Conservation (phyloP, 1,140 invertebrate species). For the Lucilia cuprina region DNA sequence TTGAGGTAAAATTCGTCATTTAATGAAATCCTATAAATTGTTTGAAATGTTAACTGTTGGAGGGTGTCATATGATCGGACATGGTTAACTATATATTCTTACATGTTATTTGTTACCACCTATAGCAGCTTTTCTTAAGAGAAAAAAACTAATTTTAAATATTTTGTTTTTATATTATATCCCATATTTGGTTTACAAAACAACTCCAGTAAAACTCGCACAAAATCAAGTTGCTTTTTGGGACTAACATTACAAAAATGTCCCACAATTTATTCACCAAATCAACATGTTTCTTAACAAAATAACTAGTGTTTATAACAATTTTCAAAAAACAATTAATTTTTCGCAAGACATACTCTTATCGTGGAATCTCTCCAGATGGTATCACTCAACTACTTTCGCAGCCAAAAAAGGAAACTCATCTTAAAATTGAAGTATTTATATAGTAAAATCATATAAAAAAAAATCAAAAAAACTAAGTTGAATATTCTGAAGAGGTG, state of each 20-base stretch:
- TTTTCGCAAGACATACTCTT: not conserved
- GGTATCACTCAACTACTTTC: not conserved
- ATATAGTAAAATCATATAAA: not conserved
- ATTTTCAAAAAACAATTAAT: not conserved
- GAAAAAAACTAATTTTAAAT: too few relatives aligned
- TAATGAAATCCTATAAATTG: too few relatives aligned
- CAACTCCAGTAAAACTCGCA: not conserved
- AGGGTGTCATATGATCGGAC: too few relatives aligned
- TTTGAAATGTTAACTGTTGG: too few relatives aligned
- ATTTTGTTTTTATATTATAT: too few relatives aligned
- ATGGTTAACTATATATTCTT: too few relatives aligned
- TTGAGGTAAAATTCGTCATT: too few relatives aligned
- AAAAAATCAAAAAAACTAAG: not conserved
- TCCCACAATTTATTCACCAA: not conserved
- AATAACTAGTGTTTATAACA: not conserved
- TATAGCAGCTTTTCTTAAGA: too few relatives aligned
- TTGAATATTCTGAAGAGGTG: not conserved
- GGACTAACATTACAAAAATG: not conserved
- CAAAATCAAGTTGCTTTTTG: not conserved
- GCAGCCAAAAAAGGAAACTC: not conserved
- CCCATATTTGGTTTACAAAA: not conserved
- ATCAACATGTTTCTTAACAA: not conserved
- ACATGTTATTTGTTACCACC: too few relatives aligned
- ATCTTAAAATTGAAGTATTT: not conserved
- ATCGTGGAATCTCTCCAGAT: not conserved